These are phyloP conservation scores for Thaumatotibia leucotreta DNA, from an alignment of 1,140 invertebrate species.

Conservation along the genomic window DNA sequence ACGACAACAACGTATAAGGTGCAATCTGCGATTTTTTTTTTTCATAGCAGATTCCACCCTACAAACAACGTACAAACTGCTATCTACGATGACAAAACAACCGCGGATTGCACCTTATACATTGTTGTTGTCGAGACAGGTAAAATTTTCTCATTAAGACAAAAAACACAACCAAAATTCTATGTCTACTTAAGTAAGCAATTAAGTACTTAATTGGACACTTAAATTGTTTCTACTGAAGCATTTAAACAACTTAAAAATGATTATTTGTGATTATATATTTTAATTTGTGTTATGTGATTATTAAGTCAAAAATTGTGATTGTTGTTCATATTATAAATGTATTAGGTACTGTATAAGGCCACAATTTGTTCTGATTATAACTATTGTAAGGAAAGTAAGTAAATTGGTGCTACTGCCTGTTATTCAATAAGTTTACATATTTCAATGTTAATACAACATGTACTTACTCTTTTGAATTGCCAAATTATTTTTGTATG, in stretches of 20 bases:
- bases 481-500: conserved; percentile 13
- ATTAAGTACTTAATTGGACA: not conserved
- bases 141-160: no score
- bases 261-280: no score
- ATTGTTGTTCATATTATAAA: not conserved
- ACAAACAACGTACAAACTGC: no score
- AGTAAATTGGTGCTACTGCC: conserved; percentile 30
- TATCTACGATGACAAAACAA: no score
- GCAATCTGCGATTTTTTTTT: no score
- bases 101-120: no score
- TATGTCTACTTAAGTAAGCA: no score
- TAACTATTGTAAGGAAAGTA: conserved; percentile 17
- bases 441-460: conserved; percentile 20
- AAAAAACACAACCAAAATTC: no score
- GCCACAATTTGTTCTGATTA: not conserved
- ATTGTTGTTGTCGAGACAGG: no score
- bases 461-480: not conserved
- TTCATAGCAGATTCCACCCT: no score
- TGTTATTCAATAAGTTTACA: conserved; percentile 19
- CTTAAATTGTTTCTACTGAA: not conserved
- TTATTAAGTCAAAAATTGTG: conserved; percentile 6
- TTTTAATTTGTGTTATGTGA: not conserved
- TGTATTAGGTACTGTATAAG: conserved; percentile 16
- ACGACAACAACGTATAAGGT: no score
- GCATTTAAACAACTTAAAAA: no score